A percentile compares a stretch with the other conserved stretches of the same genome.
These are phyloP conservation scores for Anthopleura sola DNA, from an alignment of 64 coral and sea anemone species.

Conservation along the genomic window DNA sequence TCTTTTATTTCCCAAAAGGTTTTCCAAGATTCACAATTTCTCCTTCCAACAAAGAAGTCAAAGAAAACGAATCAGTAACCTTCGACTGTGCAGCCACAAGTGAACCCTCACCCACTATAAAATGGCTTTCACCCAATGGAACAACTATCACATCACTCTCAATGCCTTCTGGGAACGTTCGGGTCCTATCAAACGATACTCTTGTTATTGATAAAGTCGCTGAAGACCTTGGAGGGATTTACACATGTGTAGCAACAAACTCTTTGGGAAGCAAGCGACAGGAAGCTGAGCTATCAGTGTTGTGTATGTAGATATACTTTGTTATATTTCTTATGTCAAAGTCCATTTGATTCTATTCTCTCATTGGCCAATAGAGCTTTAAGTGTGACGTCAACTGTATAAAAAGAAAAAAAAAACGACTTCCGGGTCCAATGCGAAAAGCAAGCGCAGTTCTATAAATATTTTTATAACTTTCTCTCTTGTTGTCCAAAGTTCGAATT, in stretches of 20 bases:
- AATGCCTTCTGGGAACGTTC: slow-evolving; percentile 6
- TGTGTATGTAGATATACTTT: slow-evolving; percentile 36
- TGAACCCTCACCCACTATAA: slow-evolving; percentile 44
- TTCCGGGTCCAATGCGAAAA: too few species aligned
- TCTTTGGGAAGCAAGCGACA: slow-evolving; percentile 28
- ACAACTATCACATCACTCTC: not conserved
- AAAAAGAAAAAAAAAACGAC: too few species aligned
- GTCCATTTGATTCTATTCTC: not conserved
- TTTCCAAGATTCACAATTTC: slow-evolving; percentile 36
- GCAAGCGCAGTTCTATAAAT: too few species aligned
- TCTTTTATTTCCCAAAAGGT: not conserved
- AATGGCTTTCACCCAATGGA: slow-evolving; percentile 59
- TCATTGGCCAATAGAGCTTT: too few species aligned
- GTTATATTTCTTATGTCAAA: not conserved
- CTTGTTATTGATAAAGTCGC: slow-evolving; percentile 45
- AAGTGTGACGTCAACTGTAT: too few species aligned
- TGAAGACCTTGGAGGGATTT: slow-evolving; percentile 49
- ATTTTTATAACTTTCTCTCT: too few species aligned
- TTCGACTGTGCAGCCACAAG: slow-evolving; percentile 37
- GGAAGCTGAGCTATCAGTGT: slow-evolving; percentile 34
- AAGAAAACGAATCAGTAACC: slow-evolving; percentile 28
- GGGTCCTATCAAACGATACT: slow-evolving; percentile 68
- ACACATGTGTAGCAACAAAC: slow-evolving; percentile 66
- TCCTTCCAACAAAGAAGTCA: slow-evolving; percentile 21
- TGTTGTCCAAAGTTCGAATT: too few species aligned